phyloP scores from a whole-genome alignment of 2,113 vertebrate genomes.

The Chaenocephalus aceratus region DNA sequence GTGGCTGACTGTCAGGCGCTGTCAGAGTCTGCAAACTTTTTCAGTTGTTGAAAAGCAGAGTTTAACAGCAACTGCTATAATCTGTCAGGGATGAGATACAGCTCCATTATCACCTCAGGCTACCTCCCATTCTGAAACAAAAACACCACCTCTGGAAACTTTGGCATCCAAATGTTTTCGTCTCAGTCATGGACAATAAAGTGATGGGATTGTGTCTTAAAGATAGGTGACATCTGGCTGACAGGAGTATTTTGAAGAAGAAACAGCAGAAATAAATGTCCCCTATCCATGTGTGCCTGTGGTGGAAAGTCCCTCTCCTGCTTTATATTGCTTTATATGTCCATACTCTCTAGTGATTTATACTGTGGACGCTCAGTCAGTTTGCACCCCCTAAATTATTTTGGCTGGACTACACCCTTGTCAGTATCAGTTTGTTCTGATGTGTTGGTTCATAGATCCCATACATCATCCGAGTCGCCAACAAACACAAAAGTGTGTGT shows the following conservation, averaged over 20 bases:
- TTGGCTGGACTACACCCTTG: conserved; percentile 29
- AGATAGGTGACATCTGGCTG: conserved; percentile 29
- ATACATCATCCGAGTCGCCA: conserved; percentile 38
- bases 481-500: conserved; percentile 19
- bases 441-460: conserved; percentile 46
- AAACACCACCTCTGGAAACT: conserved; percentile 31
- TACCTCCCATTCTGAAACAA: conserved; percentile 27
- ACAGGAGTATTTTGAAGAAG: conserved; percentile 28
- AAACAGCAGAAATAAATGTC: background rate
- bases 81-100: conserved; percentile 40
- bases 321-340: conserved; percentile 17
- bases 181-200: conserved; percentile 37
- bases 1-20: conserved; percentile 45
- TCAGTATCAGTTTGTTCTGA: conserved; percentile 52
- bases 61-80: conserved; percentile 36
- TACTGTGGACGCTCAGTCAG: conserved; percentile 37
- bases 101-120: conserved; percentile 55
- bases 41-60: conserved; percentile 30
- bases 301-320: conserved; percentile 15
- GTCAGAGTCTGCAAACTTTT: conserved; percentile 41
- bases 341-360: conserved; percentile 44
- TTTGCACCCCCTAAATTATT: conserved; percentile 44
- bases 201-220: conserved; percentile 19
- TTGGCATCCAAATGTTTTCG: conserved; percentile 44
- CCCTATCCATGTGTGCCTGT: background rate